Evolutionary conservation across 1,140 invertebrate genomes (phyloP), one percentile per base, ranked within the genome.

Genomic region (Zaprionus ghesquierei): DNA sequence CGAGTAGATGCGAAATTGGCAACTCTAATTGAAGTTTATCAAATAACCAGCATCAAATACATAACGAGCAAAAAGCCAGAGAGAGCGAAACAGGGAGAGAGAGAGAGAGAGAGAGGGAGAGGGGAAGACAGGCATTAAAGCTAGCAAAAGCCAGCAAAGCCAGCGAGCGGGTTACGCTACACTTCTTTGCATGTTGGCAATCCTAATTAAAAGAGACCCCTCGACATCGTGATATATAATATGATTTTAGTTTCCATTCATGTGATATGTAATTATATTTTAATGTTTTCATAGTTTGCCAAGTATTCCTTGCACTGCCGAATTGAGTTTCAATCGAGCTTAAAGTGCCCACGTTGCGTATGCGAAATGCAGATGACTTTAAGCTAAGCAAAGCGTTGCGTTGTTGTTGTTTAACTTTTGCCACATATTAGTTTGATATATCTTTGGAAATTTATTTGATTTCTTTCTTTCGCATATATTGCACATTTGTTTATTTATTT

Each of bases 21-120:
- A 77, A 51, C 63, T 62, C 69, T 84, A 89, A 89, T 84, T 89
- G 84, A 73, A 79, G 85, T 69, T 72, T 75, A 84, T 89, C 73
- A 79, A 76, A 76, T 76, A 76, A 68, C 49, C 59, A 53, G 29
- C 58, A 68, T 79, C 60, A 75, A 72, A 49, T 33, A 61, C 29
- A 73, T 60, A 71, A 49, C 44, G 54, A 55, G 27, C 22, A 50
- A 41, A 53, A 69, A 59, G 8, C 33, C 0, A 35, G 41, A 46
- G n/a, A 15, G 35, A 6, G 15, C 0, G 41, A 12, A 1, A 46
- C 18, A 12, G 9, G 10, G 8, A 46, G 9, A 22, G 15, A 44
- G 3, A 44, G 10, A 46, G 8, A 20, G 38, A 2, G 15, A 44
- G 15, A 44, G 9, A 5, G 8, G 12, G 38, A 2, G 15, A 44